Evolutionary conservation across 1,140 invertebrate genomes (phyloP), one percentile per base, ranked within the genome.

Genomic region (Ceratina australensis): DNA sequence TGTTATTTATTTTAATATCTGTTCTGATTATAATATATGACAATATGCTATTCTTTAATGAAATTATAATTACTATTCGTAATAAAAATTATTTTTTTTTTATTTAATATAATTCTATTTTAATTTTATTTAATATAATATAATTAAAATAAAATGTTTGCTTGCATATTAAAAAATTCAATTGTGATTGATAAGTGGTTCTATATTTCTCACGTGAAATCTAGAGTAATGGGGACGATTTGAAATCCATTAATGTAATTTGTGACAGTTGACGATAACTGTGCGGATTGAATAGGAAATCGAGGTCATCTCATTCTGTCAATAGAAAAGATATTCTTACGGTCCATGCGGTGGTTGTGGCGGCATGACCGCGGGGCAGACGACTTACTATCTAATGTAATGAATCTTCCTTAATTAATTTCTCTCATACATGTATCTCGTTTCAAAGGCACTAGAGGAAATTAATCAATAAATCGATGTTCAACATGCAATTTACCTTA

Each of bases 321-420:
- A 85, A 87, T 89, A 87, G 87, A 74, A 63, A 66, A n/a, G 59
- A 78, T 10, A 83, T 78, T 85, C 82, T 86, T 89, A 83, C 65
- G 74, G 49, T 69, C 56, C 63, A 68, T 84, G 85, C 54, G 80
- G 83, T 84, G 26, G 63, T 42, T 42, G 33, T 79, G 85, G 87
- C 69, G 84, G 86, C 66, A 57, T 85, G 56, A 83, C 80, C 77
- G 52, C 59, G 72, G 61, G 71, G 26, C 65, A 54, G 59, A 59
- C 47, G 42, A 22, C 22, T 42, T 42, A 42, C 33, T 42, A 42
- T 42, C 33, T 47, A 47, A 69, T 72, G 78, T 72, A 64, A 82
- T 7, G 33, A 47, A 66, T 18, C 47, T 24, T n/a, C 60, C 82
- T 83, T 83, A 82, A 82, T 83, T 82, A 79, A 79, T 82, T 78